Conservation (phyloP, 2,888 invertebrate species). For the Ceraclea dissimilis region DNA sequence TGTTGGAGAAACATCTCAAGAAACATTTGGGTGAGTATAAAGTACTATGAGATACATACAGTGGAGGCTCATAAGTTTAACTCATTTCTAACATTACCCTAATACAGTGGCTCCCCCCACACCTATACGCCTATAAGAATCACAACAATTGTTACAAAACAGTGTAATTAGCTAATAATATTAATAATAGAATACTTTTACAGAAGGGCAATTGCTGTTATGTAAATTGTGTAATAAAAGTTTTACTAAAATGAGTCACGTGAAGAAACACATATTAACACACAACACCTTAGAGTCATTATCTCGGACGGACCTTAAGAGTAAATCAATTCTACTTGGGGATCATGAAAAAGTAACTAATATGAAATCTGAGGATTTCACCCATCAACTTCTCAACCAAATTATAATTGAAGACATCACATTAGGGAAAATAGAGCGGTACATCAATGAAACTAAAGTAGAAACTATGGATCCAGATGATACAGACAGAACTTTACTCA, state of each 20-base stretch:
- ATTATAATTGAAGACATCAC: slow-evolving; percentile 20
- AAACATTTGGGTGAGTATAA: slow-evolving; percentile 38
- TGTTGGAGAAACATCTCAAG: slow-evolving; percentile 33
- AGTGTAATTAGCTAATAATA: too few species aligned
- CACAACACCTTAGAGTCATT: slow-evolving; percentile 17
- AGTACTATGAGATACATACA: too few species aligned
- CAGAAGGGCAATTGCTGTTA: slow-evolving; percentile 27
- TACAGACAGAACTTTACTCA: background rate
- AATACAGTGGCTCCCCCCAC: too few species aligned
- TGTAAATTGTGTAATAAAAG: slow-evolving; percentile 34
- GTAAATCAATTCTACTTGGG: slow-evolving; percentile 13
- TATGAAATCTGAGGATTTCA: slow-evolving; percentile 14
- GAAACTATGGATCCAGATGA: slow-evolving; percentile 7
- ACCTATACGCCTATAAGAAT: too few species aligned
- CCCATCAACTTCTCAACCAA: slow-evolving; percentile 11
- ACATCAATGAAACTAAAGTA: slow-evolving; percentile 17
- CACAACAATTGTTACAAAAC: too few species aligned
- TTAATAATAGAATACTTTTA: too few species aligned
- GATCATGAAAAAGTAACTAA: slow-evolving; percentile 16
- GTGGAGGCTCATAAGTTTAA: too few species aligned
- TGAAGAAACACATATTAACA: slow-evolving; percentile 30
- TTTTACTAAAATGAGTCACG: slow-evolving; percentile 28
- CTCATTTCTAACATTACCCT: too few species aligned
- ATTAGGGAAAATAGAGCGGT: slow-evolving; percentile 14
- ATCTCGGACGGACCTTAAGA: slow-evolving; percentile 9